phyloP scores from a whole-genome alignment of 2,888 invertebrate genomes.

The Heteropelma amictum region DNA sequence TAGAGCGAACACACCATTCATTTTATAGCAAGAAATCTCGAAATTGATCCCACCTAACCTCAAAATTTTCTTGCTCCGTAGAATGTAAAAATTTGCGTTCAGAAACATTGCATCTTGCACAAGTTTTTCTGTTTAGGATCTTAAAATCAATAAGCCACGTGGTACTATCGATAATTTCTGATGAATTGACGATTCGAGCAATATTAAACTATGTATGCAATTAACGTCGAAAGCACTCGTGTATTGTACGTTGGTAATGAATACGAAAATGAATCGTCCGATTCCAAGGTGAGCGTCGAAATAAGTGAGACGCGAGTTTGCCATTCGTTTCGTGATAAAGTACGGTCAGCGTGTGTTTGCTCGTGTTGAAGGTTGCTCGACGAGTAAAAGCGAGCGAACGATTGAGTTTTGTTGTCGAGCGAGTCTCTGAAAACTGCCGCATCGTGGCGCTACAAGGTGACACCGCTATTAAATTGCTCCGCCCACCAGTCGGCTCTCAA shows the following conservation, averaged over 20 bases:
- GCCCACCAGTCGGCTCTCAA: slow-evolving; percentile 59
- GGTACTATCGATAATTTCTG: too few species aligned
- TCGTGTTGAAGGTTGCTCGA: slow-evolving; percentile 5
- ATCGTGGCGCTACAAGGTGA: slow-evolving; percentile 68
- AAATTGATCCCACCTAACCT: slow-evolving; percentile 59
- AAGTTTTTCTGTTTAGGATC: too few species aligned
- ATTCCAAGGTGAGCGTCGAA: too few species aligned
- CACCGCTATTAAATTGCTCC: slow-evolving; percentile 52
- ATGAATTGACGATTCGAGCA: too few species aligned
- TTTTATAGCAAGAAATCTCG: not conserved
- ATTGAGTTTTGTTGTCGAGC: slow-evolving; percentile 46
- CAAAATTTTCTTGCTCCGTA: slow-evolving; percentile 48
- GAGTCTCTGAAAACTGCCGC: slow-evolving; percentile 53
- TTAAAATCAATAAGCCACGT: too few species aligned
- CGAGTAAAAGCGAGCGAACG: slow-evolving; percentile 6
- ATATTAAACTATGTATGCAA: too few species aligned
- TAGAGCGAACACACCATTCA: not conserved
- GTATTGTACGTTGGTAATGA: too few species aligned
- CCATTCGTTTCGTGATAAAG: not conserved
- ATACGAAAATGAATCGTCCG: too few species aligned
- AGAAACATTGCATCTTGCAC: not conserved
- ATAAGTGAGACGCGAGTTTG: not conserved
- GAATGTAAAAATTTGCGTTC: slow-evolving; percentile 41
- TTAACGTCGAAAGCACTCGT: too few species aligned
- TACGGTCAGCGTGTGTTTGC: slow-evolving; percentile 20